phyloP scores from a whole-genome alignment of 2,113 vertebrate species.

The Corythornis cristatus region DNA sequence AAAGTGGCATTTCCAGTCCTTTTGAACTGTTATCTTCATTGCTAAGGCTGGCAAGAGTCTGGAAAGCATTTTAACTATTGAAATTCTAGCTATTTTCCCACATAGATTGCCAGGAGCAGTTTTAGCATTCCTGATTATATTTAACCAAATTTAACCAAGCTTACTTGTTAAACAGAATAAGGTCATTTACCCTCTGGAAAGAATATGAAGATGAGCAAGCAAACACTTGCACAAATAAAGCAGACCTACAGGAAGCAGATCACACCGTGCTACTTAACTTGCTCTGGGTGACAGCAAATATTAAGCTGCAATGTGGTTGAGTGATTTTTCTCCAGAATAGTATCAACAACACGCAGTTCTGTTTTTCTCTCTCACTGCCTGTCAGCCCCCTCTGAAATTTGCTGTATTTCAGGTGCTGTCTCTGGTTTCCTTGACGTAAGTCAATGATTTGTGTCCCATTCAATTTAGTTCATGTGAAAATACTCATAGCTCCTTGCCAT shows the following conservation, averaged over 20 bases:
- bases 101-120: not conserved
- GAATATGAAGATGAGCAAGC: not conserved
- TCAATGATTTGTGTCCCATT: conserved; percentile 68
- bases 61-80: not conserved
- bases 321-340: not conserved
- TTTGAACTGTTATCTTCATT: not conserved
- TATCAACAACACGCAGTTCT: not conserved
- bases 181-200: not conserved
- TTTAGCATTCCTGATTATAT: not conserved
- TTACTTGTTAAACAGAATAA: not conserved
- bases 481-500: not conserved
- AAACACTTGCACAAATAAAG: not conserved
- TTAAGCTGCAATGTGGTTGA: not conserved
- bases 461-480: conserved; percentile 63
- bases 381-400: conserved; percentile 15
- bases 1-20: not conserved
- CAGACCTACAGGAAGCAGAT: not conserved
- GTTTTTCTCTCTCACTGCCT: not conserved
- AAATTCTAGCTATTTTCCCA: not conserved
- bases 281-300: not conserved
- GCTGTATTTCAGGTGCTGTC: conserved; percentile 30
- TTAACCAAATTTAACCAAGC: conserved; percentile 28
- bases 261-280: not conserved
- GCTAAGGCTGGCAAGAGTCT: not conserved
- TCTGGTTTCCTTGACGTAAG: conserved; percentile 53